Base-by-base conservation (phyloP, 2,888 invertebrate genomes). In the Cybosia mesomella region DNA sequence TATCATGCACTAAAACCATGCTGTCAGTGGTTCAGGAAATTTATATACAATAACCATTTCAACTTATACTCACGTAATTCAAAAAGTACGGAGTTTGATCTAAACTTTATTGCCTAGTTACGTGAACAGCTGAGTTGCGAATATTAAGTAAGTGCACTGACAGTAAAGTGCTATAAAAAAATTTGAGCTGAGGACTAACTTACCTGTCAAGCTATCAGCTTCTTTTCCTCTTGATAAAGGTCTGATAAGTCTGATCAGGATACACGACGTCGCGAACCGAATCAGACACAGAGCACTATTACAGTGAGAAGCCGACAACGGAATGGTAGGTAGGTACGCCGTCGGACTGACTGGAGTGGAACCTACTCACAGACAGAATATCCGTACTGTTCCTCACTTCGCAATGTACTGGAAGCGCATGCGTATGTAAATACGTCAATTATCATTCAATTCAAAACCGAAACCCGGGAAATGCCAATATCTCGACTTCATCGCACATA, bases 401-500 rank as follows among this genome's bases (percentile, higher is more conserved):
- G 87, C 77, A 72, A 70, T 76, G 83, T 64, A 83, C 77, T 75
- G 64, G 75, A 75, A 71, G 88, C 92, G 92, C 92, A 89, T 92
- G 92, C 92, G 92, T 88, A 77, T 68, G 68, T 75, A 73, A 83
- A 82, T 77, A 85, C 85, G 87, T 89, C 91, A 89, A 89, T 90
- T 89, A 85, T n/a, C n/a, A n/a, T 86, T 87, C 83, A 89, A 89
- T 89, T 83, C 80, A 80, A 68, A 81, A 59, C 82, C 87, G n/a
- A 80, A 68, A 81, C 58, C 82, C 89, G 89, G 89, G 88, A 89
- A 88, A 78, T 74, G 77, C 72, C 66, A 72, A 80, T 75, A 67
- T 61, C 8, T 22, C 1, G 11, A 22, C 5, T n/a, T 32, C 32
- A 22, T 21, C 8, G 43, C n/a, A 9, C 57, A 3, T 34, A 11